These are phyloP conservation scores for Corythornis cristatus DNA, from an alignment of 2,113 vertebrate species.

Conservation along the genomic window DNA sequence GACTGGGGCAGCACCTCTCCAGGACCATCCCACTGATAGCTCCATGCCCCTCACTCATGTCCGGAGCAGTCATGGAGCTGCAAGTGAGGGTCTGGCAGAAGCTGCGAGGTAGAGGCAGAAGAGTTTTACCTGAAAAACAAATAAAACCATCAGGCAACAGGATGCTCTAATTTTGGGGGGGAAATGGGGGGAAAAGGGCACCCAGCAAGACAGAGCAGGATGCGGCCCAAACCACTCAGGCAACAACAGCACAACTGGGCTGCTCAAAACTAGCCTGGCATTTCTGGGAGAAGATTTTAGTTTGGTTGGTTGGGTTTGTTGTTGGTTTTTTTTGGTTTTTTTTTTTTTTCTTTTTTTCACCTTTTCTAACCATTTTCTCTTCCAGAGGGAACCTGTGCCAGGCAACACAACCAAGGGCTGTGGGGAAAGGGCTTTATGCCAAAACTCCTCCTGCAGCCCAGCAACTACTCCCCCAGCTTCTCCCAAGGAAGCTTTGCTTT, in stretches of 20 bases:
- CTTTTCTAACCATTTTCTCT: neutral
- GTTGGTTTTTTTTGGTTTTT: no score
- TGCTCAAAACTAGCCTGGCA: neutral
- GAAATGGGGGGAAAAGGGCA: neutral
- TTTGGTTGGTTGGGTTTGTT: no score
- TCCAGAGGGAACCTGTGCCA: neutral
- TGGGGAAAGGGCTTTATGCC: neutral
- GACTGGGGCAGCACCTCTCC: no score
- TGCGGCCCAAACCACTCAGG: neutral
- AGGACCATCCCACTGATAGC: neutral
- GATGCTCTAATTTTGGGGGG: neutral
- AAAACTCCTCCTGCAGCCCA: neutral
- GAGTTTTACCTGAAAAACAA: constrained; percentile 11
- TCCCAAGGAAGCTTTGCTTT: neutral
- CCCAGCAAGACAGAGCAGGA: neutral
- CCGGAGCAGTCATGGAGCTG: accelerated
- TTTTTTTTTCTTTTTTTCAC: no score
- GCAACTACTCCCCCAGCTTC: neutral
- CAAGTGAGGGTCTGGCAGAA: neutral
- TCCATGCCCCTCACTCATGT: neutral
- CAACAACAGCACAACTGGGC: neutral
- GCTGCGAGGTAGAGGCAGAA: neutral
- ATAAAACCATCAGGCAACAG: neutral
- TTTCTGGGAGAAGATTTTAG: neutral
- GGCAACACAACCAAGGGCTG: neutral